Evolutionary conservation across 2,113 vertebrate genomes (phyloP).

Genomic region (Loxodonta africana): DNA sequence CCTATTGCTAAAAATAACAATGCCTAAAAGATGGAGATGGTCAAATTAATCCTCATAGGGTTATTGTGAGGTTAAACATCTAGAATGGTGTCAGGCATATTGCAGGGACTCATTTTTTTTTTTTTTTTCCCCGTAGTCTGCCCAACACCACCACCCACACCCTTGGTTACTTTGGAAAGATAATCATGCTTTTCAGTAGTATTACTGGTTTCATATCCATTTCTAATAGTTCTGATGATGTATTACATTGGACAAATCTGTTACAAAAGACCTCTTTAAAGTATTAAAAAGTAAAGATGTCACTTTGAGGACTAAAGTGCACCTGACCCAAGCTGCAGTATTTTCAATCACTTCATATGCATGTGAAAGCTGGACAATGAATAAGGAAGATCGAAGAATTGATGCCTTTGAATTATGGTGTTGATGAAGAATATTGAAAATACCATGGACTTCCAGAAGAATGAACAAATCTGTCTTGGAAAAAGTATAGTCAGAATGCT

Average conservation of each 20-base stretch:
- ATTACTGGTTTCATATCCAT: not conserved
- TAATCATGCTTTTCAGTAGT: not conserved
- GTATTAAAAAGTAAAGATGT: too few relatives aligned
- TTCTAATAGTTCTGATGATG: not conserved
- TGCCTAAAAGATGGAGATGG: not conserved
- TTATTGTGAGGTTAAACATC: constrained; percentile 26
- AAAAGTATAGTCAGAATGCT: too few relatives aligned
- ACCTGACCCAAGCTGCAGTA: too few relatives aligned
- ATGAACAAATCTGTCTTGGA: too few relatives aligned
- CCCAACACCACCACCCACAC: not conserved
- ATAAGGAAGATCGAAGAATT: too few relatives aligned
- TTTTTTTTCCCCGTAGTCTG: not conserved
- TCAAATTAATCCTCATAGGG: not conserved
- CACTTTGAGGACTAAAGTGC: too few relatives aligned
- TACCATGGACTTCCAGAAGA: too few relatives aligned
- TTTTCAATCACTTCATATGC: too few relatives aligned
- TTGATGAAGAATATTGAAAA: too few relatives aligned
- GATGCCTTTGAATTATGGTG: too few relatives aligned
- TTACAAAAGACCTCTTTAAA: too few relatives aligned
- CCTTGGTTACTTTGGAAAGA: not conserved
- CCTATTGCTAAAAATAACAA: not conserved
- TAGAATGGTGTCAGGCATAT: not conserved
- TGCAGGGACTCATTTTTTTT: not conserved
- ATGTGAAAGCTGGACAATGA: too few relatives aligned
- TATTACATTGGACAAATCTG: not conserved